Conservation (phyloP, 1,140 invertebrate species). For the Monochamus saltuarius region DNA sequence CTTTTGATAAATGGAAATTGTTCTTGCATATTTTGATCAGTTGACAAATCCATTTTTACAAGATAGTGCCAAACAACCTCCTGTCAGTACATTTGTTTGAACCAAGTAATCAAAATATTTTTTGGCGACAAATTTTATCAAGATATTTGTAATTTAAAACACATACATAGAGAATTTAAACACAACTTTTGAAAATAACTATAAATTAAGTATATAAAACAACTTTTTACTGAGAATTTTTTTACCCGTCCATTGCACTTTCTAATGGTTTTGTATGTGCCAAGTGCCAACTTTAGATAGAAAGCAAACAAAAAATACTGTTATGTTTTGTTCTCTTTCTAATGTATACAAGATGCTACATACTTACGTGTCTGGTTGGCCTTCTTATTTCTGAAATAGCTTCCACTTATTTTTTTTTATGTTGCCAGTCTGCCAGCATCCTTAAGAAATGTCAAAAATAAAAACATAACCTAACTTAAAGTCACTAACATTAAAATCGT, state of each 20-base stretch:
- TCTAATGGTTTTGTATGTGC: neutral
- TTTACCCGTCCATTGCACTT: conserved; percentile 34
- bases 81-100: conserved; percentile 23
- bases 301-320: neutral
- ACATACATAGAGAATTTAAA: conserved; percentile 4
- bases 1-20: conserved; percentile 5
- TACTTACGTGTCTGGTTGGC: no score
- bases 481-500: no score
- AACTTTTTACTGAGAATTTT: conserved; percentile 25
- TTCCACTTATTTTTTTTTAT: no score
- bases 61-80: conserved; percentile 15
- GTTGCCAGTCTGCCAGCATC: neutral
- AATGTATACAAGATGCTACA: no score
- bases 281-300: neutral
- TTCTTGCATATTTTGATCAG: conserved; percentile 23
- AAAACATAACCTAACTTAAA: conserved; percentile 24
- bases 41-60: conserved; percentile 41
- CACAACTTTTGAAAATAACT: conserved; percentile 5
- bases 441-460: conserved; percentile 10
- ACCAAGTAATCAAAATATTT: conserved; percentile 6
- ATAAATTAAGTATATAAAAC: neutral
- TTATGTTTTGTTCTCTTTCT: neutral
- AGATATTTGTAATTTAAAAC: conserved; percentile 15
- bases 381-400: no score
- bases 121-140: conserved; percentile 4